phyloP scores from a whole-genome alignment of 2,113 vertebrate genomes.

The Urocynchramus pylzowi region DNA sequence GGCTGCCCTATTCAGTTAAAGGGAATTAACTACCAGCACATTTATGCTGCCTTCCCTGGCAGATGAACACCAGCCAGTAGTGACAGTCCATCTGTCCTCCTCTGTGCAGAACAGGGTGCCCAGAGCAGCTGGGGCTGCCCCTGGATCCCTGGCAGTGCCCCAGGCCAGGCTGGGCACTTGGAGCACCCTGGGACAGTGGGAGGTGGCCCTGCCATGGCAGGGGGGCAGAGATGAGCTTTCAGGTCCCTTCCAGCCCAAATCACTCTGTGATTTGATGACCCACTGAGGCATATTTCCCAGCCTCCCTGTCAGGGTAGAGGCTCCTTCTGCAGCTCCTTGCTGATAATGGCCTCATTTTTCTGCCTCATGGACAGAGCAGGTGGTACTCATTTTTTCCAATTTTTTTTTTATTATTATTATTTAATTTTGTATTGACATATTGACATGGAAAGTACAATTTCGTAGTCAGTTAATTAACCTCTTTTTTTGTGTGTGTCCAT shows the following conservation, averaged over 20 bases:
- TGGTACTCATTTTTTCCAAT: not conserved
- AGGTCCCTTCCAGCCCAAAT: not conserved
- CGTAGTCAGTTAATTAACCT: not conserved
- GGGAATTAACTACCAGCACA: not conserved
- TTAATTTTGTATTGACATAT: not conserved
- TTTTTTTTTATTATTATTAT: not conserved
- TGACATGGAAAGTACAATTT: not conserved
- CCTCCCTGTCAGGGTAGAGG: not conserved
- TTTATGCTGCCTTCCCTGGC: not conserved
- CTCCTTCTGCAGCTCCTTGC: not conserved
- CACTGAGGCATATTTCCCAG: accelerated
- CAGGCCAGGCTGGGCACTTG: not conserved
- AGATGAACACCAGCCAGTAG: not conserved
- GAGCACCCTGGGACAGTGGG: not conserved
- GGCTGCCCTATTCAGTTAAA: not conserved
- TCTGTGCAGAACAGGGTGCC: accelerated
- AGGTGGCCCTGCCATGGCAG: not conserved
- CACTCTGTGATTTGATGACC: not conserved
- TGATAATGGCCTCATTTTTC: not conserved
- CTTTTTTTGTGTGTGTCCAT: not conserved
- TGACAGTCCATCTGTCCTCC: not conserved
- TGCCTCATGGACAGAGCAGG: not conserved
- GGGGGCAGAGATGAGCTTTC: not conserved
- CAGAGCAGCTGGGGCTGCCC: not conserved
- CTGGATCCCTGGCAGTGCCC: not conserved